Evolutionary conservation across 2,797 vertebrate species (phyloP), one percentile per base, ranked within the genome.

Genomic region (Eleutherodactylus coqui): DNA sequence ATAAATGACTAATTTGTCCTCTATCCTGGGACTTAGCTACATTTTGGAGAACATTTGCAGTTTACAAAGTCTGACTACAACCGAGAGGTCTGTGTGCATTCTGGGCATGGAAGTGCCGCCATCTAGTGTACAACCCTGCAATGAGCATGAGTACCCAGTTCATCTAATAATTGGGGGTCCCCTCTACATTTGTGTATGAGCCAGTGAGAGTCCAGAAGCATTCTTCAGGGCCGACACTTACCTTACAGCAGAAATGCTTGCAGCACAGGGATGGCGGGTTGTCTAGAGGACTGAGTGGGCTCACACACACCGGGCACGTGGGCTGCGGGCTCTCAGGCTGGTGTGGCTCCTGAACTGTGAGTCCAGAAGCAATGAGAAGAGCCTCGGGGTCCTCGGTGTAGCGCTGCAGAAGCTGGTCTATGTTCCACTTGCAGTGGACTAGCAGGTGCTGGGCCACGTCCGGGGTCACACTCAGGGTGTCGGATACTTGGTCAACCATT

Each of bases 221-320:
- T 10, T 58, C 10, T 60, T 13, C 55, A 60, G n/a, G 8, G 55
- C 17, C 11, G 7, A 29, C 10, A 77, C 92, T 95, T 83, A 98
- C 97, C 96, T 93, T 94, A 90, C 98, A 99, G 93, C 98, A 99
- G 93, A 95, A 96, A 93, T 99, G 97, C 94, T 93, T 92, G 90
- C 98, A 99, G 94, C 97, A 97, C 87, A 99, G 96, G 0, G 93
- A 92, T 19, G 93, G 95, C 1, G 92, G 88, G 0, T 92, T 90
- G 2, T 96, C 96, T 0, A 78, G 76, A 0, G 91, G 88, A 21
- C 89, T 91, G 38, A 95, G 87, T 0, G 95, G 94, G 81, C 91
- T 93, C 87, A 99, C 91, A 67, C 97, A 99, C 6, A 99, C 95
- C 0, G 96, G 96, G 60, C 97, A 99, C 79, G 94, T 91, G 85